Base-by-base conservation (phyloP, 1,140 invertebrate genomes). In the Alviniconcha marisindica region DNA sequence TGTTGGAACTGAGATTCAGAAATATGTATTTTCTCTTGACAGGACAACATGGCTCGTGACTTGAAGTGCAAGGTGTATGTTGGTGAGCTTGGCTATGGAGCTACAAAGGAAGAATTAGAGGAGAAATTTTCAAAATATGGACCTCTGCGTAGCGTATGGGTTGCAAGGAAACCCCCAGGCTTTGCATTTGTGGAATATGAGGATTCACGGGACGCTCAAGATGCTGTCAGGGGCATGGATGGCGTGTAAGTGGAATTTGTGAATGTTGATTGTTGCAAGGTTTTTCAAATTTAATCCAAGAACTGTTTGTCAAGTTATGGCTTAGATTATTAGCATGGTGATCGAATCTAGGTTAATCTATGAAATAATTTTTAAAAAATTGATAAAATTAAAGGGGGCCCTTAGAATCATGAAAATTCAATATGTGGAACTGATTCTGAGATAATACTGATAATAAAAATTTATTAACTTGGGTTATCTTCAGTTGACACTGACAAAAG, bases 101-200 rank as follows among this genome's bases (percentile, higher is more conserved):
- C 89, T 51, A 87, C 89, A 24, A 91, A 92, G 77, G 89, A 91
- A 73, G 91, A 92, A 82, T 76, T 92, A 33, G 89, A 92, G 80
- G 90, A 91, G 51, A 85, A 87, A n/a, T 92, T 92, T 83, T 83
- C 84, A 54, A 96, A 98, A 89, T 99, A 99, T 93, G 98, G 98
- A 4, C 96, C 97, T 44, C 93, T 99, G 84, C 95, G 96, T 84
- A 98, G 98, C 94, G 97, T 99, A 24, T 99, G 97, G 97, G 97
- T 99, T 3, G 97, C 97, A 1, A 94, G 97, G 88, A 98, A 98
- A 93, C 93, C 93, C 31, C 91, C 92, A 81, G 93, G 98, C 66
- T 99, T 99, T 94, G 98, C 97, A 12, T 99, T 99, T 94, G 96
- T 99, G n/a, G 97, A 99, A 93, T 99, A 98, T 93, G 97, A 99